Base-by-base conservation (phyloP, 2,888 invertebrate genomes). In the Drosophila tripunctata region DNA sequence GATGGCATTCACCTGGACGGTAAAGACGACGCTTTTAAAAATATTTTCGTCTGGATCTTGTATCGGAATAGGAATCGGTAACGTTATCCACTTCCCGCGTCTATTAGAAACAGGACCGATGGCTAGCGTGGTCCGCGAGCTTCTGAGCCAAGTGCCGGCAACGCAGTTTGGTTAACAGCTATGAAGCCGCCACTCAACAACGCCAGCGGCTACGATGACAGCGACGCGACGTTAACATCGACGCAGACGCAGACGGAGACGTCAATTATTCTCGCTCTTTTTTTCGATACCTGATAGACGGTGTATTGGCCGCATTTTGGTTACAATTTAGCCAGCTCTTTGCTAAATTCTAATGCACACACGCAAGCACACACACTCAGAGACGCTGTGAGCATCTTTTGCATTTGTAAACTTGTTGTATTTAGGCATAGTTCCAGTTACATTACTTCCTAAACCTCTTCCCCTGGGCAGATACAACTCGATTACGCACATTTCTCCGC, bases 161-260 rank as follows among this genome's bases (percentile, higher is more conserved):
- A 48, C 60, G 54, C 57, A 65, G 77, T 79, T 87, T 85, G 83
- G 88, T 88, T 82, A 88, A 88, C 88, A 84, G 75, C 86, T 88
- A 33, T 56, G 75, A 31, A 43, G 44, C 22, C 35, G 65, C 45
- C 69, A 44, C 36, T 27, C 55, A 61, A 27, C 47, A 17, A 27
- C 36, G 31, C 24, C 52, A 33, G 43, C 44, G 33, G 22, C 58
- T 4, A 27, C 67, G 31, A 36, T 43, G 66, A 51, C 72, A 48
- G 70, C 27, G 27, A 5, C 10, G 2, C 57, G 68, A 72, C 64
- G 67, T 27, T 57, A 55, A 61, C 48, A 48, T 36, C 33, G 44
- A 19, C 44, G 43, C 54, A 27, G 12, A 40, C 72, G 21, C 15
- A 36, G 30, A 30, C 31, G 15, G n/a, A 10, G 22, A 33, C 31